Evolutionary conservation across 2,888 invertebrate genomes (phyloP), one percentile per base, ranked within the genome.

Genomic region (Aporophyla lueneburgensis): DNA sequence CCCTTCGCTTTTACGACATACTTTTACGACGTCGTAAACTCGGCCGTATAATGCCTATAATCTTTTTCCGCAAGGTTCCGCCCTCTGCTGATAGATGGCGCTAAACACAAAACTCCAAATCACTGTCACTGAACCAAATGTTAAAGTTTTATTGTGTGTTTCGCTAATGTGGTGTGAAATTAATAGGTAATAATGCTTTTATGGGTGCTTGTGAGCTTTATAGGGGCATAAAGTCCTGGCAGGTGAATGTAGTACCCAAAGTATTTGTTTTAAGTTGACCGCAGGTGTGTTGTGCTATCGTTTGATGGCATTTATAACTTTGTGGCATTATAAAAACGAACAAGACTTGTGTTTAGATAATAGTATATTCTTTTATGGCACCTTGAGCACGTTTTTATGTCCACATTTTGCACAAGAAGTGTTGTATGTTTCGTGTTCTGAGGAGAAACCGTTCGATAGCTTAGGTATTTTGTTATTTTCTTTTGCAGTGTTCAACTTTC

Each of bases 151-250:
- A 96, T 96, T 95, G 95, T 96, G 91, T 95, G 96, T 96, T 96
- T 95, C 95, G 96, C 96, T 96, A 96, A 96, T 96, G 95, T 94
- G 95, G 96, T 96, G 96, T 96, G 95, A 96, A 96, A 96, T 96
- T 96, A 96, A 96, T 96, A 96, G 96, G 96, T 95, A 95, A 95
- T 96, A 96, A 96, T 96, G 93, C 94, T 93, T 96, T 96, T 96
- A 96, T 96, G 95, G 96, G 93, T 93, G 93, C 96, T 95, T 94
- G 92, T 93, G 92, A 91, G 92, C 92, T 96, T 96, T 96, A 96
- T 96, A 91, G 95, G 92, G 92, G 88, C 93, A 94, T 96, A 95
- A 96, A 96, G 91, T 91, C 88, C 89, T 92, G 91, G 91, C 94
- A 95, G 95, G 95, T 95, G 94, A 92, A 92, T 92, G 88, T 90